These are phyloP conservation scores for Nomada ferruginata DNA, from an alignment of 2,888 invertebrate species.

Conservation along the genomic window DNA sequence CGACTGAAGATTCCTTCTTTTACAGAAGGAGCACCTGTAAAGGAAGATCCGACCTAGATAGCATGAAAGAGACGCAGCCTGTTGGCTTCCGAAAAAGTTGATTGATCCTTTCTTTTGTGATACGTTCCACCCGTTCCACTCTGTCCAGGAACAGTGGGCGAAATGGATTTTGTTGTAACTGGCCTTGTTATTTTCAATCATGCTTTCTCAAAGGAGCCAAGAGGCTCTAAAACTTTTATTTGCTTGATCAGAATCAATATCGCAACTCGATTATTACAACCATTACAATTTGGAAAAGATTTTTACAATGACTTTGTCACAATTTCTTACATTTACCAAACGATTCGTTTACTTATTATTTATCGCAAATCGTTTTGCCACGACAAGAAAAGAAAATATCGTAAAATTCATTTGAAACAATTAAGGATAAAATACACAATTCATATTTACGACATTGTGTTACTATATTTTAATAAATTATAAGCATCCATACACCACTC, in stretches of 20 bases:
- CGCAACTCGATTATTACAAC: background rate
- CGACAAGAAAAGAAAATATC: too few relatives aligned
- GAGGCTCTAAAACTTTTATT: background rate
- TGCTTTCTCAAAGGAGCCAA: background rate
- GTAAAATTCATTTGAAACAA: too few relatives aligned
- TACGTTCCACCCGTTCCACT: background rate
- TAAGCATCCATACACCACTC: too few relatives aligned
- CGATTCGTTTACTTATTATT: too few relatives aligned
- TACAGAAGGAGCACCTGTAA: constrained; percentile 3
- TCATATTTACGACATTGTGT: too few relatives aligned
- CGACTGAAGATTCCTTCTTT: constrained; percentile 22
- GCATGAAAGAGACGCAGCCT: constrained; percentile 9
- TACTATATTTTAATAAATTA: too few relatives aligned
- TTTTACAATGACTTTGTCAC: too few relatives aligned
- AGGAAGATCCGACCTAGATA: constrained; percentile 29
- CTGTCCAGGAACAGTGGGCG: background rate
- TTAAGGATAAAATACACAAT: too few relatives aligned
- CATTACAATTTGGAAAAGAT: too few relatives aligned
- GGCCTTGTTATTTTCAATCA: background rate
- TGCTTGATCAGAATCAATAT: background rate
- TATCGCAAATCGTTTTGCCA: too few relatives aligned
- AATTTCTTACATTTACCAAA: too few relatives aligned
- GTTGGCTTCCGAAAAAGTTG: constrained; percentile 37
- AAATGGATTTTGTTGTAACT: constrained; percentile 4
- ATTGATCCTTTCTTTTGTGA: constrained; percentile 30